Conservation (phyloP, 2,888 invertebrate genomes). For the Pandemis heparana region DNA sequence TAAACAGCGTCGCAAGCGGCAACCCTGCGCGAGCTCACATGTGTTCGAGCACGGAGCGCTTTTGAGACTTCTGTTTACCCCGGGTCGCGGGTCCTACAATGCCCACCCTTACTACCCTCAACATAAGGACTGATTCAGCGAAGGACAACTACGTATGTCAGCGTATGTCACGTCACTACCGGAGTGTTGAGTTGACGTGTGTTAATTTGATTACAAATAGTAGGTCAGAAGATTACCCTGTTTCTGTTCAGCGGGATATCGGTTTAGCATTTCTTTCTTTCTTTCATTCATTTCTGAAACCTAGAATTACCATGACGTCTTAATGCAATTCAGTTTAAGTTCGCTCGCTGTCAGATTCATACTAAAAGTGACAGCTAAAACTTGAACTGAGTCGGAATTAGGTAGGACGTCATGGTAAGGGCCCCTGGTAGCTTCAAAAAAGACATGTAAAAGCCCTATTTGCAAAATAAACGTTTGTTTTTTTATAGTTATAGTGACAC, state of each 20-base stretch:
- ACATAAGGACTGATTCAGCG: constrained; percentile 10
- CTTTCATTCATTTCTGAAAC: no score
- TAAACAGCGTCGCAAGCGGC: not conserved
- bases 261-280: not conserved
- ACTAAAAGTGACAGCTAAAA: no score
- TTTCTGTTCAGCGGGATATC: constrained; percentile 3
- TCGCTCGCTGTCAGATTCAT: no score
- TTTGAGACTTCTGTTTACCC: constrained; percentile 43
- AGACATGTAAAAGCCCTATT: no score
- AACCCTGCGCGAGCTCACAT: constrained; percentile 37
- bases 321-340: no score
- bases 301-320: no score
- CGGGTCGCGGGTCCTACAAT: constrained; percentile 21
- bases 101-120: not conserved
- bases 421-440: no score
- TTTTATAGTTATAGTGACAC: no score
- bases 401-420: no score
- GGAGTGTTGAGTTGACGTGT: constrained; percentile 40
- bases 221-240: constrained; percentile 37
- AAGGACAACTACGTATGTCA: constrained; percentile 15
- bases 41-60: constrained; percentile 40
- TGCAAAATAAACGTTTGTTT: no score
- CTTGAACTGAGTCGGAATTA: no score
- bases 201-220: constrained; percentile 39
- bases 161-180: constrained; percentile 20